These are phyloP conservation scores for Polyommatus icarus DNA, from an alignment of 2,888 invertebrate species.

Conservation along the genomic window DNA sequence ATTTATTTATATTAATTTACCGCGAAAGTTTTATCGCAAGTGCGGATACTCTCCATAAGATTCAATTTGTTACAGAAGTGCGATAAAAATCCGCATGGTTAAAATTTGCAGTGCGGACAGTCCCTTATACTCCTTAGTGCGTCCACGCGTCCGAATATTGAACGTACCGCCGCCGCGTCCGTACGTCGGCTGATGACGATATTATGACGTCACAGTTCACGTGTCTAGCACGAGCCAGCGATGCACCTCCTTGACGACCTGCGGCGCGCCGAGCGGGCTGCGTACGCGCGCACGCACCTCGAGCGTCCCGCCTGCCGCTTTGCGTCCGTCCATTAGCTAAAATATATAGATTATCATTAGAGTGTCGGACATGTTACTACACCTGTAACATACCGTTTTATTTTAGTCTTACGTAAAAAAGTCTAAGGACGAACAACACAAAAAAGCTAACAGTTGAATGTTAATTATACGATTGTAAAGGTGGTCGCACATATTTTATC, in stretches of 20 bases:
- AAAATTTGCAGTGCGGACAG: too few relatives aligned
- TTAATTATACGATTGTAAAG: too few relatives aligned
- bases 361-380: background rate
- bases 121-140: background rate
- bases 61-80: too few relatives aligned
- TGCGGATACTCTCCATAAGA: too few relatives aligned
- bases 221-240: conserved; percentile 94
- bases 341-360: conserved; percentile 42
- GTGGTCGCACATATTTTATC: too few relatives aligned
- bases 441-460: too few relatives aligned
- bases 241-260: conserved; percentile 92
- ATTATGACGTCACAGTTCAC: background rate
- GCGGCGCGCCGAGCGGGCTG: conserved; percentile 92
- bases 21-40: too few relatives aligned
- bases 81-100: too few relatives aligned
- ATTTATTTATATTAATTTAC: too few relatives aligned
- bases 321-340: conserved; percentile 94
- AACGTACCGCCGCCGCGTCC: conserved; percentile 91
- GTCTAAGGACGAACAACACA: too few relatives aligned
- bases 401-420: background rate
- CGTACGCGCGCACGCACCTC: conserved; percentile 93
- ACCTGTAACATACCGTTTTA: background rate
- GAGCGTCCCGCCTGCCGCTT: conserved; percentile 92
- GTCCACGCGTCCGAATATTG: background rate
- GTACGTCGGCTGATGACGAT: conserved; percentile 86